Percentiles rank a stretch among this genome's conserved stretches.
These are phyloP conservation scores for Halictus rubicundus DNA, from an alignment of 1,140 invertebrate genomes.

Conservation along the genomic window DNA sequence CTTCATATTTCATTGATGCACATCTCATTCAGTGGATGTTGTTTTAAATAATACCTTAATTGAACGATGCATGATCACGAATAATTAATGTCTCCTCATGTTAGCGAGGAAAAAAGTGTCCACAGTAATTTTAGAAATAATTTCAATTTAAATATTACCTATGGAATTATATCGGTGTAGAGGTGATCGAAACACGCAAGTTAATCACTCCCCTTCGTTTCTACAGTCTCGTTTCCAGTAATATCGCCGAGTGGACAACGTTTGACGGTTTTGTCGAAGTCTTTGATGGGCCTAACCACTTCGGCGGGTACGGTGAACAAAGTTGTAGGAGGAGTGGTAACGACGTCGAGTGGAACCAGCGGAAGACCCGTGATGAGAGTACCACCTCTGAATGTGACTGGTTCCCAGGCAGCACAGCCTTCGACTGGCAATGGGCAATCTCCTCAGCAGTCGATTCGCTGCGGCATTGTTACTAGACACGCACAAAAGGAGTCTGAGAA, in stretches of 20 bases:
- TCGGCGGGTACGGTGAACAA: slow-evolving; percentile 69
- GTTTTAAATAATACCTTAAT: slow-evolving; percentile 6
- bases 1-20: slow-evolving; percentile 10
- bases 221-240: slow-evolving; percentile 76
- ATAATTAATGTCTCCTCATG: slow-evolving; percentile 7
- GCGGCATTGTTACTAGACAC: slow-evolving; percentile 67
- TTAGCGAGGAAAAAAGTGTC: neutral
- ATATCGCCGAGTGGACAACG: slow-evolving; percentile 81
- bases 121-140: neutral
- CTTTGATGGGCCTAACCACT: slow-evolving; percentile 75
- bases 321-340: slow-evolving; percentile 72
- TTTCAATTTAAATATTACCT: neutral
- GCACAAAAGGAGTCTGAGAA: slow-evolving; percentile 72
- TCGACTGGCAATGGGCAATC: slow-evolving; percentile 54
- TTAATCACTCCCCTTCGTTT: slow-evolving; percentile 41
- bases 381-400: slow-evolving; percentile 77
- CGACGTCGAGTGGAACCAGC: slow-evolving; percentile 66
- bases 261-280: slow-evolving; percentile 82
- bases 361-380: slow-evolving; percentile 79
- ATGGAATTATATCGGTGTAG: neutral
- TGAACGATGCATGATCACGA: slow-evolving; percentile 43
- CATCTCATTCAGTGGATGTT: slow-evolving; percentile 7
- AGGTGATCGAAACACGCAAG: neutral
- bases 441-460: slow-evolving; percentile 62
- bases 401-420: slow-evolving; percentile 62